Percentiles rank a stretch among this genome's conserved stretches.
These are phyloP conservation scores for Torymus aiolomorphi DNA, from an alignment of 2,888 invertebrate species.

Conservation along the genomic window DNA sequence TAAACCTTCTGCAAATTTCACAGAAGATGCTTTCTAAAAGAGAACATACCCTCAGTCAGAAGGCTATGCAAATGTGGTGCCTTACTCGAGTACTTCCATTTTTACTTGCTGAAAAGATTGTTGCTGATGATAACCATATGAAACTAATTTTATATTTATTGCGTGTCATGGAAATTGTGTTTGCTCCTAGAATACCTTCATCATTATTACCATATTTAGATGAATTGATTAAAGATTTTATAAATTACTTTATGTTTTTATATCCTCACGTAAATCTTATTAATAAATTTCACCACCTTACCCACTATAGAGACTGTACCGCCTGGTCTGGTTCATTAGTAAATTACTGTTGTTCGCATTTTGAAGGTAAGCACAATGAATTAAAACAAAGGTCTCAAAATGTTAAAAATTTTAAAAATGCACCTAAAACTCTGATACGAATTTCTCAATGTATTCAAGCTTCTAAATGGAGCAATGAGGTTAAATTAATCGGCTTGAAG, in stretches of 20 bases:
- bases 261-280: constrained; percentile 47
- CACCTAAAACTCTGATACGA: constrained; percentile 56
- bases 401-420: constrained; percentile 58
- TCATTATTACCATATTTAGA: constrained; percentile 53
- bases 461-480: constrained; percentile 51
- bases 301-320: too few species aligned
- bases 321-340: too few species aligned
- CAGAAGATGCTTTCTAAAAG: background rate
- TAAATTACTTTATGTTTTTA: constrained; percentile 43
- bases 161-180: too few species aligned
- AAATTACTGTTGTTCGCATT: too few species aligned
- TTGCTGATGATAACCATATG: background rate
- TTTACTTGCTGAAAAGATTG: constrained; percentile 7
- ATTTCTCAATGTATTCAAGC: constrained; percentile 56
- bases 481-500: constrained; percentile 6
- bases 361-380: too few species aligned
- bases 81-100: constrained; percentile 33
- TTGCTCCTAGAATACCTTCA: constrained; percentile 30
- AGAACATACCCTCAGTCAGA: too few species aligned
- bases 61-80: constrained; percentile 27
- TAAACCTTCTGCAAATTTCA: constrained; percentile 33
- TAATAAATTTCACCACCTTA: too few species aligned
- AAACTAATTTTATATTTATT: background rate
- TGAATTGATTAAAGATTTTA: constrained; percentile 52
- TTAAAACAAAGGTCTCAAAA: constrained; percentile 29